Conservation (phyloP, 2,888 invertebrate genomes). For the Chrysolina haemoptera region DNA sequence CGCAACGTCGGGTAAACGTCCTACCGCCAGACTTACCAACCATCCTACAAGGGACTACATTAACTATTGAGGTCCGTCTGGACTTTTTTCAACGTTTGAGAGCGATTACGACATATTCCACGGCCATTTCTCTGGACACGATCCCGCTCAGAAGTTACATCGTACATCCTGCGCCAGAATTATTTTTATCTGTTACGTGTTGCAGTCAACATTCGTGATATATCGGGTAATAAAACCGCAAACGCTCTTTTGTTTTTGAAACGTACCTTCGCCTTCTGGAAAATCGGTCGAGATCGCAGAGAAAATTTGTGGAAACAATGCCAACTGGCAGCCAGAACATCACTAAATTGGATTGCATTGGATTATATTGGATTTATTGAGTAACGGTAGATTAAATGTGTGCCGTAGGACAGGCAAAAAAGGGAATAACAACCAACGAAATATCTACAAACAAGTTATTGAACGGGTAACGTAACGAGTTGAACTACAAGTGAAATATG, state of each 20-base stretch:
- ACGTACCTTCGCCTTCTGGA: background rate
- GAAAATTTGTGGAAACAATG: too few species aligned
- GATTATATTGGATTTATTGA: too few species aligned
- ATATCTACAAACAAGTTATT: too few species aligned
- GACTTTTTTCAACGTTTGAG: background rate
- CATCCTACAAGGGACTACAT: background rate
- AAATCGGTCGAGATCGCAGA: background rate
- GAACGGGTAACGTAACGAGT: too few species aligned
- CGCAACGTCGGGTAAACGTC: background rate
- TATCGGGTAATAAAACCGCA: background rate
- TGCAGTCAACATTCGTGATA: background rate
- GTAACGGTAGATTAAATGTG: too few species aligned
- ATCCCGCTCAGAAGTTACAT: background rate
- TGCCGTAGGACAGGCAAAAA: too few species aligned
- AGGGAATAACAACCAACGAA: too few species aligned
- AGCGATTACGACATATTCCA: background rate
- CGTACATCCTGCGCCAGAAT: background rate
- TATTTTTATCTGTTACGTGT: background rate
- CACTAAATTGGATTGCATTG: background rate
- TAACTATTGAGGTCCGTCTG: slow-evolving; percentile 7
- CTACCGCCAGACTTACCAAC: background rate
- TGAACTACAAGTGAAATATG: too few species aligned
- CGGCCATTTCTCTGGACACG: background rate
- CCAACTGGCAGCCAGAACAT: background rate
- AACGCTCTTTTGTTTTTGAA: background rate